Conservation (phyloP, 2,888 invertebrate genomes). For the Parnassius orleans region DNA sequence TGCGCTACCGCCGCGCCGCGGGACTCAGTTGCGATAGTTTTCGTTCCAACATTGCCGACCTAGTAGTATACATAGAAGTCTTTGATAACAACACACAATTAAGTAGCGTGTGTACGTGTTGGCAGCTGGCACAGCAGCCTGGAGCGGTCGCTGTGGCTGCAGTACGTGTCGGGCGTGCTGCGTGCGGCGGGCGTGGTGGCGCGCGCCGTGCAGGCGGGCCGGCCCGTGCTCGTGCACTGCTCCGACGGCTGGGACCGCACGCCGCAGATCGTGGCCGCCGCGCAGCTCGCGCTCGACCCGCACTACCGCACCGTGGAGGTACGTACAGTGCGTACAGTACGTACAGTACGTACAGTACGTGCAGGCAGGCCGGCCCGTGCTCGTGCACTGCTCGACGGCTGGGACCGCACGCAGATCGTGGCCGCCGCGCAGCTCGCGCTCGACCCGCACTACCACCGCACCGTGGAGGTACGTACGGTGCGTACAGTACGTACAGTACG, state of each 20-base stretch:
- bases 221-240: constrained; percentile 97
- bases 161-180: constrained; percentile 92
- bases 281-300: constrained; percentile 95
- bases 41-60: no score
- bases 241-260: constrained; percentile 99
- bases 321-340: constrained; percentile 31
- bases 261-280: constrained; percentile 96
- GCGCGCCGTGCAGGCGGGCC: constrained; percentile 89
- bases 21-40: no score
- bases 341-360: neutral
- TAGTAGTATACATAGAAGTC: no score
- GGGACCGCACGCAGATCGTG: no score
- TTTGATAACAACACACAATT: no score
- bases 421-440: no score
- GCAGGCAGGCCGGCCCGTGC: neutral
- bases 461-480: no score
- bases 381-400: neutral
- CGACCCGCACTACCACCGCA: no score
- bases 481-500: no score
- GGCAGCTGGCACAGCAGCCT: constrained; percentile 92
- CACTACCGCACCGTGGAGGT: constrained; percentile 96
- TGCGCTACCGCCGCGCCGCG: no score
- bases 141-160: constrained; percentile 95
- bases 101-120: neutral
- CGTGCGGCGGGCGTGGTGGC: constrained; percentile 91